phyloP scores from a whole-genome alignment of 1,140 invertebrate species.

The Plodia interpunctella region DNA sequence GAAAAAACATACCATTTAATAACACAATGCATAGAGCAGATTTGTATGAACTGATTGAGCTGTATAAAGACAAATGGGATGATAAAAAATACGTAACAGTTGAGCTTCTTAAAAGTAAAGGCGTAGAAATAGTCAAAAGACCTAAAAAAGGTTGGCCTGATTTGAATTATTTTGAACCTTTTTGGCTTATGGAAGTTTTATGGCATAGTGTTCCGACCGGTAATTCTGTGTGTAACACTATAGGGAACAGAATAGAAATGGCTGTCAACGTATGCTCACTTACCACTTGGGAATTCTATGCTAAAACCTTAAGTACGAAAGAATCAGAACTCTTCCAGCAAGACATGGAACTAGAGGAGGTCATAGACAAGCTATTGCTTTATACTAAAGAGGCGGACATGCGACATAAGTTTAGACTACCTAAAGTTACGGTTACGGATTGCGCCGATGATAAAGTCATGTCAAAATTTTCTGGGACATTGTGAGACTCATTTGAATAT shows the following conservation, averaged over 20 bases:
- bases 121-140: not conserved
- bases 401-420: not conserved
- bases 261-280: not conserved
- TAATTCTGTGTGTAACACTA: not conserved
- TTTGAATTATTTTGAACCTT: not conserved
- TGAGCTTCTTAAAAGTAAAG: not conserved
- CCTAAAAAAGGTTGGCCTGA: not conserved
- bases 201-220: not conserved
- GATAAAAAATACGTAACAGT: not conserved
- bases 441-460: not conserved
- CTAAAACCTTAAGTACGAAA: not conserved
- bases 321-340: constrained; percentile 3
- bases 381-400: not conserved
- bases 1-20: not conserved
- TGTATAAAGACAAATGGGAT: not conserved
- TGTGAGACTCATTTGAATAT: not conserved
- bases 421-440: not conserved
- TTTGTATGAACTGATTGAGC: not conserved
- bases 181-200: not conserved
- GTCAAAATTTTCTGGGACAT: not conserved
- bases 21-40: not conserved
- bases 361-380: constrained; percentile 15
- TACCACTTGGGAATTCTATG: not conserved
- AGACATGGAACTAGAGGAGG: constrained; percentile 13
- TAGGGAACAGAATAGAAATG: not conserved